Conservation (phyloP, 2,113 vertebrate genomes). For the Sisor rabdophorus region DNA sequence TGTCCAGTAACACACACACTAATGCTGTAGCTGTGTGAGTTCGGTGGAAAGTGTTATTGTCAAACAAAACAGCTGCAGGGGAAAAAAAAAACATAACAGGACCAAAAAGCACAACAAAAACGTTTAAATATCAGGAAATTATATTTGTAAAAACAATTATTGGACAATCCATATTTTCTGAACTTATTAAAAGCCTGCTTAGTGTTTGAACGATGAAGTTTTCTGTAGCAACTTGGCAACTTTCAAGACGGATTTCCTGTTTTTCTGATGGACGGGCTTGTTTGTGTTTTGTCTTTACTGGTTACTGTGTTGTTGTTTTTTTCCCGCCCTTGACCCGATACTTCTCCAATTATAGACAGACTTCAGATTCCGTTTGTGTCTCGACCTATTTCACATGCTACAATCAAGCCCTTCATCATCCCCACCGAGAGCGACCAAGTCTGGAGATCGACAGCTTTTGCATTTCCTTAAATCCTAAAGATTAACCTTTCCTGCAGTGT, state of each 20-base stretch:
- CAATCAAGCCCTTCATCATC: background rate
- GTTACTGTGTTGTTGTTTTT: background rate
- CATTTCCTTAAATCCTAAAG: slow-evolving; percentile 24
- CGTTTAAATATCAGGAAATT: no score
- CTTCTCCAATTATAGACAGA: background rate
- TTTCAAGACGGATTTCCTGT: background rate
- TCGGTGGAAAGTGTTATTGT: no score
- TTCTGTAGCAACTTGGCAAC: no score
- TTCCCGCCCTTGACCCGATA: no score
- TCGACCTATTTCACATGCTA: slow-evolving; percentile 10
- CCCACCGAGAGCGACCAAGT: background rate
- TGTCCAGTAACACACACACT: background rate
- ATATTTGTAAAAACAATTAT: no score
- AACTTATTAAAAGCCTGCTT: no score
- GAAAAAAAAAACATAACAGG: no score
- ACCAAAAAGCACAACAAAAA: no score
- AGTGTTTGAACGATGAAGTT: no score
- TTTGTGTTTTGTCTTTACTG: background rate
- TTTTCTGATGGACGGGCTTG: background rate
- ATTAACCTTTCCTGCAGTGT: slow-evolving; percentile 33
- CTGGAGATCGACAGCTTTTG: slow-evolving; percentile 29
- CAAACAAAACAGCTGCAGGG: no score
- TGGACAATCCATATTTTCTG: no score
- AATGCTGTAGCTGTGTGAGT: background rate
- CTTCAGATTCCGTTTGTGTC: background rate